A percentile compares a stretch with the other conserved stretches of the same genome.
These are phyloP conservation scores for Hemithea aestivaria DNA, from an alignment of 2,888 invertebrate genomes.

Conservation along the genomic window DNA sequence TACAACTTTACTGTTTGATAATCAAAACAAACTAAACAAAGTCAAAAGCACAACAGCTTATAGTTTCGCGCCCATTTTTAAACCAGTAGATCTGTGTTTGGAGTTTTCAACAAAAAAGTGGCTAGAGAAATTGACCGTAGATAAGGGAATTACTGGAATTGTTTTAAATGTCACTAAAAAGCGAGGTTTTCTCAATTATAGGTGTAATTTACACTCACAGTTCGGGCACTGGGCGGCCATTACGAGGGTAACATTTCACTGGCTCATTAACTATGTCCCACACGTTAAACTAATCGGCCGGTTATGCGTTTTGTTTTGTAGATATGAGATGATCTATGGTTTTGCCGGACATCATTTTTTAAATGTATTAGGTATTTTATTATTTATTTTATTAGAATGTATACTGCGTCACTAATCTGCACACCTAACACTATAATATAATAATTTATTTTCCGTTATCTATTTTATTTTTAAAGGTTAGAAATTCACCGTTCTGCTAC, in stretches of 20 bases:
- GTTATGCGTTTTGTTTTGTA: constrained; percentile 41
- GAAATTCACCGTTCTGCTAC: too few species aligned
- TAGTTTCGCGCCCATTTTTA: too few species aligned
- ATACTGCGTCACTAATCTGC: too few species aligned
- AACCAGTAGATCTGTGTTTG: too few species aligned
- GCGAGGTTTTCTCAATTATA: constrained; percentile 29
- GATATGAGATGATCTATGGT: neutral
- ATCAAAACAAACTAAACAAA: too few species aligned
- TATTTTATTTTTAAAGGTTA: too few species aligned
- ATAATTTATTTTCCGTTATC: too few species aligned
- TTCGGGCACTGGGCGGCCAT: constrained; percentile 28
- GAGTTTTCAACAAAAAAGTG: constrained; percentile 10
- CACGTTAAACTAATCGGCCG: constrained; percentile 51
- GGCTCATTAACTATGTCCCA: constrained; percentile 58
- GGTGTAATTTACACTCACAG: constrained; percentile 27
- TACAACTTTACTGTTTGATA: too few species aligned
- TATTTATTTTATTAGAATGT: too few species aligned
- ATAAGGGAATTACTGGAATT: constrained; percentile 20
- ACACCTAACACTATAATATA: too few species aligned
- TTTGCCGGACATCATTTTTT: constrained; percentile 6
- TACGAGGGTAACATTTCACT: constrained; percentile 44
- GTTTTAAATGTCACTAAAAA: constrained; percentile 29
- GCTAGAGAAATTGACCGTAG: constrained; percentile 10
- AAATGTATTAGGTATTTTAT: too few species aligned
- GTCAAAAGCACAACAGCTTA: too few species aligned